Base-by-base conservation (phyloP, 1,140 invertebrate species). In the Drosophila kohkoa region DNA sequence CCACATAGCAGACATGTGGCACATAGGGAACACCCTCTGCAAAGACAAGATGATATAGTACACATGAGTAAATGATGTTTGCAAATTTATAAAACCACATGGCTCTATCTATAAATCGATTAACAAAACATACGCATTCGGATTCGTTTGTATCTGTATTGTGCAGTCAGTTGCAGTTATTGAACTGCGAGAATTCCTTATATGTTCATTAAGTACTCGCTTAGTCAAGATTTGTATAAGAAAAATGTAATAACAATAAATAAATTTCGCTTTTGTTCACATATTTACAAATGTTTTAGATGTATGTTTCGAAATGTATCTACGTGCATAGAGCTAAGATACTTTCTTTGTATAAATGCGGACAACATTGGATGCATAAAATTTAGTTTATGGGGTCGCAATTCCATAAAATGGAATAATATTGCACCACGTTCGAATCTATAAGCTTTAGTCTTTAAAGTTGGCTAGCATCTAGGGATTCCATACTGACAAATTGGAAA, bases 11-110 rank as follows among this genome's bases (percentile, higher is more conserved):
- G 7, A 94, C 94, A 83, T 96, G 95, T 38, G 94, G 93, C 8
- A 95, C 94, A 88, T 94, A 95, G 30, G 94, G 94, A 45, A 95
- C 93, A 46, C 93, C 93, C 92, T 95, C 95, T 95, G 89, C 25
- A 91, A 67, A 63, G 66, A 80, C 10, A 38, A 20, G 5, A 57
- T 54, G 11, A 25, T 63, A 10, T 43, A 58, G 15, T 13, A 46
- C 11, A 30, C 16, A 46, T 43, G 43, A 57, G 54, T 55, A 25
- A 25, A 4, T 11, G 4, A 45, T 38, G 32, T 20, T 10, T 57
- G 35, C 54, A 57, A 32, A 28, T 52, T 25, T 41, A 32, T 52
- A 49, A 25, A 45, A 32, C 30, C 59, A 62, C 8, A 45, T 46
- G 63, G 49, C 63, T 32, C 63, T 32, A 43, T 52, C 49, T 52